Evolutionary conservation across 2,113 vertebrate species (phyloP).

Genomic region (Ciconia maguari): DNA sequence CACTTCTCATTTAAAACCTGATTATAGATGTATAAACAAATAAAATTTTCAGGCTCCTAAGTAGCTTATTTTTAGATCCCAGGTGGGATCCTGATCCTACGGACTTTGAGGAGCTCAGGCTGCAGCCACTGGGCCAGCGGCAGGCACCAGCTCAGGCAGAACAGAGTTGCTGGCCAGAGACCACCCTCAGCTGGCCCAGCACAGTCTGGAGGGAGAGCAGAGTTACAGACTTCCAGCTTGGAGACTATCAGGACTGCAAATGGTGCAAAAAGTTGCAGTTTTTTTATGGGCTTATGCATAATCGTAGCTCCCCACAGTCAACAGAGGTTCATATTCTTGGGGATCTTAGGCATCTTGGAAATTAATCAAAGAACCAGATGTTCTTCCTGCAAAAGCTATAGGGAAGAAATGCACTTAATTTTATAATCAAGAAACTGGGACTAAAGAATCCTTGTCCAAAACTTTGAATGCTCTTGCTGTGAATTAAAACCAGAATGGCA

Average conservation of each 20-base stretch:
- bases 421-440: background rate
- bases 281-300: background rate
- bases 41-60: background rate
- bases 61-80: background rate
- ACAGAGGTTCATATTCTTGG: background rate
- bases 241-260: background rate
- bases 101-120: background rate
- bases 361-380: background rate
- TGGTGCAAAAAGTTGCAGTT: background rate
- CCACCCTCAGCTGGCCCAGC: background rate
- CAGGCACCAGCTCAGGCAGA: background rate
- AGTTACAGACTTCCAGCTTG: background rate
- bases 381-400: background rate
- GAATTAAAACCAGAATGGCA: background rate
- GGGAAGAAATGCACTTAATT: background rate
- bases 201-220: background rate
- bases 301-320: background rate
- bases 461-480: background rate
- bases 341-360: background rate
- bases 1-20: background rate
- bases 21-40: background rate
- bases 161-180: background rate
- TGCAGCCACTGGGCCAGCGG: background rate
- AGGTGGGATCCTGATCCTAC: background rate
- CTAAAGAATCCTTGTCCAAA: background rate